These are phyloP conservation scores for Sialia sialis DNA, from an alignment of 2,113 vertebrate species.

Conservation along the genomic window DNA sequence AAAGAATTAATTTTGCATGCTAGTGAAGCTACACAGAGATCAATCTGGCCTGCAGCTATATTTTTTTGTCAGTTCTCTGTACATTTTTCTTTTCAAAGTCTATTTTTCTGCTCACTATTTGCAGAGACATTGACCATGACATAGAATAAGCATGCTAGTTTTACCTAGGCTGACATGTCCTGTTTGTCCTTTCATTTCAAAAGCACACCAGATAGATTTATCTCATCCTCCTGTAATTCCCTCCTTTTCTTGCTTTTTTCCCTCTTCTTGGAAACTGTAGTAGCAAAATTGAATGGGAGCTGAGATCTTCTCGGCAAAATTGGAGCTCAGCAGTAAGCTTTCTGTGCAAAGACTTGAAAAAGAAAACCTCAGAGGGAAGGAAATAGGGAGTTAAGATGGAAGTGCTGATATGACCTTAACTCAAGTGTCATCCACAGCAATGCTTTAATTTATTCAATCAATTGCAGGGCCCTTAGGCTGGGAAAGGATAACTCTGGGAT, in stretches of 20 bases:
- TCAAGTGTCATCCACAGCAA: background rate
- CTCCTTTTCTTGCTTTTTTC: background rate
- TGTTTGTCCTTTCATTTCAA: background rate
- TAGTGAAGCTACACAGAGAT: background rate
- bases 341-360: background rate
- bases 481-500: slow-evolving; percentile 66
- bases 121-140: background rate
- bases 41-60: slow-evolving; percentile 23
- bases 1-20: slow-evolving; percentile 34
- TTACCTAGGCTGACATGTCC: background rate
- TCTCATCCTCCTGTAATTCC: background rate
- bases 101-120: background rate
- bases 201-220: background rate
- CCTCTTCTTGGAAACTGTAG: background rate
- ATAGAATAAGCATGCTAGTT: background rate
- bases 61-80: background rate
- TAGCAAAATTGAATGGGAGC: background rate
- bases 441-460: slow-evolving; percentile 75
- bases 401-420: slow-evolving; percentile 49
- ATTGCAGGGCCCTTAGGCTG: slow-evolving; percentile 65
- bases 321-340: background rate
- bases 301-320: background rate
- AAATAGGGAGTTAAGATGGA: background rate
- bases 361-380: background rate
- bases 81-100: slow-evolving; percentile 1